These are phyloP conservation scores for Progne subis DNA, from an alignment of 2,113 vertebrate species.

Conservation along the genomic window DNA sequence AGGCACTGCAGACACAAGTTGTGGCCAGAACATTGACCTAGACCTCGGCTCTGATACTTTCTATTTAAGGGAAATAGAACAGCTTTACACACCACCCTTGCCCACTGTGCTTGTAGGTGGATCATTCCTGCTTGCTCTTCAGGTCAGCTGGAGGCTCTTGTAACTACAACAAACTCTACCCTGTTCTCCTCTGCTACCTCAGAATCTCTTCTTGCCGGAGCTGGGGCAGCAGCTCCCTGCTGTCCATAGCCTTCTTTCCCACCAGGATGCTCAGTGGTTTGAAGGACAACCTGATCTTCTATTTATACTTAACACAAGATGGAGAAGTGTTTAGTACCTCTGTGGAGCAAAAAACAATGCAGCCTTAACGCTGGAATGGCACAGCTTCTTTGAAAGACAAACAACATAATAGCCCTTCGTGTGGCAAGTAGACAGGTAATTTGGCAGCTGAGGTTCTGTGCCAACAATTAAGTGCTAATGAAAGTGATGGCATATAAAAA, in stretches of 20 bases:
- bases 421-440: not conserved
- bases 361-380: not conserved
- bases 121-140: not conserved
- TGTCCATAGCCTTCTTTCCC: not conserved
- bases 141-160: not conserved
- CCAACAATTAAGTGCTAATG: constrained; percentile 18
- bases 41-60: not conserved
- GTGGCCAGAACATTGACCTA: not conserved
- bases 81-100: not conserved
- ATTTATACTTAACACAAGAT: not conserved
- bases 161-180: not conserved
- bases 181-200: not conserved
- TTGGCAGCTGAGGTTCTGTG: not conserved
- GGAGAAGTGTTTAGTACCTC: not conserved
- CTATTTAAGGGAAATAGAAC: not conserved
- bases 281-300: not conserved
- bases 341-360: not conserved
- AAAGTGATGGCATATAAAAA: not conserved
- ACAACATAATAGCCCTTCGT: not conserved
- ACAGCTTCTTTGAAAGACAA: not conserved
- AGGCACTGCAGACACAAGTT: not conserved
- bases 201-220: not conserved
- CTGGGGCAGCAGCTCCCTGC: not conserved
- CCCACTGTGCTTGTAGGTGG: not conserved
- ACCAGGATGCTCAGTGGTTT: rapidly evolving